Evolutionary conservation across 2,888 invertebrate species (phyloP).

Genomic region (Masnerella sp.): DNA sequence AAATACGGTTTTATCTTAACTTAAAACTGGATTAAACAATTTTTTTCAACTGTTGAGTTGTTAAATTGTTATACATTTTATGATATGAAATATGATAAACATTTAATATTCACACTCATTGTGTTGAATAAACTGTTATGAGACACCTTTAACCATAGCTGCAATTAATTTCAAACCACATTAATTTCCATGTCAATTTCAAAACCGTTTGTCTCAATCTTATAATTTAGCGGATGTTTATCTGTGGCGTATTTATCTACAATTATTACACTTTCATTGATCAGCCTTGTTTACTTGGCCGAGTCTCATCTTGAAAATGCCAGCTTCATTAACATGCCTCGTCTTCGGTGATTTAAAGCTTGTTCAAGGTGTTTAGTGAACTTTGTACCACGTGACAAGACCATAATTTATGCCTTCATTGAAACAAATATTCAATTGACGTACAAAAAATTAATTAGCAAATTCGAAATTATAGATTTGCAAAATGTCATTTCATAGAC

Average conservation of each 20-base stretch:
- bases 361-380: constrained; percentile 8
- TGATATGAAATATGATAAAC: too few relatives aligned
- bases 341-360: constrained; percentile 17
- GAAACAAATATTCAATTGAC: too few relatives aligned
- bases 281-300: constrained; percentile 9
- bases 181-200: neutral
- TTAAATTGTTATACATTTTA: too few relatives aligned
- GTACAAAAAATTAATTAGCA: neutral
- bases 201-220: constrained; percentile 9
- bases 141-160: too few relatives aligned
- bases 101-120: too few relatives aligned
- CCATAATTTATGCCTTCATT: too few relatives aligned
- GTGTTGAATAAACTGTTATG: too few relatives aligned
- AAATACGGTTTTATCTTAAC: too few relatives aligned
- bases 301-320: constrained; percentile 9
- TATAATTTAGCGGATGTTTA: neutral
- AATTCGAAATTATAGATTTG: too few relatives aligned
- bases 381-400: neutral
- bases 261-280: constrained; percentile 19
- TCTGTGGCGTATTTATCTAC: neutral
- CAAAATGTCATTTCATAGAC: too few relatives aligned
- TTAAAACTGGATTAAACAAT: too few relatives aligned
- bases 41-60: too few relatives aligned
- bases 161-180: neutral
- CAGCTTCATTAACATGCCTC: constrained; percentile 18